A percentile compares a stretch with the other conserved stretches of the same genome.
Evolutionary conservation across 2,797 vertebrate species (phyloP).

Genomic region (Anguilla obscura): DNA sequence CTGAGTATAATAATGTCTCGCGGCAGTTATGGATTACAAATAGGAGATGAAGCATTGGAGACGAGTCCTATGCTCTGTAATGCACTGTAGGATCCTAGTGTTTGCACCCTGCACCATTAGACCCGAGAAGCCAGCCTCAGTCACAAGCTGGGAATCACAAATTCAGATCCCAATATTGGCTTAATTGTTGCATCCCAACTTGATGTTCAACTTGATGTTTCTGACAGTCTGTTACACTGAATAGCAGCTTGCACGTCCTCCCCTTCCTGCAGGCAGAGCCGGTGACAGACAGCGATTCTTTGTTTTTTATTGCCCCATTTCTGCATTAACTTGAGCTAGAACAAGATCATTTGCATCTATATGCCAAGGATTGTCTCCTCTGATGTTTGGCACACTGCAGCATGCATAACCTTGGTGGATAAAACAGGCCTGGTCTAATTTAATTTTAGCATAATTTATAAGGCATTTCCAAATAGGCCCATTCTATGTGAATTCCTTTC

Average conservation of each 20-base stretch:
- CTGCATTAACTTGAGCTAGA: neutral
- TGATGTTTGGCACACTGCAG: neutral
- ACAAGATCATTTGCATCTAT: constrained; percentile 7
- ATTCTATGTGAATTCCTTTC: neutral
- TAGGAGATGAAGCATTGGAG: neutral
- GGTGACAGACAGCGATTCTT: constrained; percentile 3
- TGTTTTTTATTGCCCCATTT: neutral
- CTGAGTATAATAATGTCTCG: neutral
- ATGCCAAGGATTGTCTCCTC: neutral
- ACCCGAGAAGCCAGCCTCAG: neutral
- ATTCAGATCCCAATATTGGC: neutral
- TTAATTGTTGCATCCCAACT: neutral
- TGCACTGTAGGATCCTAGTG: neutral
- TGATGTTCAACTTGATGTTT: neutral
- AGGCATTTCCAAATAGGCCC: neutral
- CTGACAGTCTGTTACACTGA: neutral
- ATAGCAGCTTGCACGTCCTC: constrained; percentile 1
- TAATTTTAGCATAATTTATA: neutral
- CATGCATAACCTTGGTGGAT: neutral
- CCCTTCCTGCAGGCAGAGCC: neutral
- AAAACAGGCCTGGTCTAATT: neutral
- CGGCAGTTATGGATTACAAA: neutral
- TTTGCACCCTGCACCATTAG: neutral
- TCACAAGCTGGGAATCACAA: neutral
- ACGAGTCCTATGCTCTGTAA: neutral